A percentile compares a stretch with the other conserved stretches of the same genome.
phyloP scores from a whole-genome alignment of 2,797 vertebrate species.

The Choloepus didactylus region DNA sequence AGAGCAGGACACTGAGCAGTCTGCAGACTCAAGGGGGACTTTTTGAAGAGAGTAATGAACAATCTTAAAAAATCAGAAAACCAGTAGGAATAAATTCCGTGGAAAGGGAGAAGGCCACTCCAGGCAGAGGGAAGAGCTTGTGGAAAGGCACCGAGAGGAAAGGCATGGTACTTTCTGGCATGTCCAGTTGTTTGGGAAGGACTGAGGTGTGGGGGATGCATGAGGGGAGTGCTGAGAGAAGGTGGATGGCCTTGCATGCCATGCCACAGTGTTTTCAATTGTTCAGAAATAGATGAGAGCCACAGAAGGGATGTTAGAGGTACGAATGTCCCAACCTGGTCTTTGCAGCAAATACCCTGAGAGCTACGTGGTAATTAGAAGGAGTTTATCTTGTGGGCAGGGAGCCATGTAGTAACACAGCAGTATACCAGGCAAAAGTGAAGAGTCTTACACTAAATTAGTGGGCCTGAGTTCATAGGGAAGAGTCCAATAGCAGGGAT shows the following conservation, averaged over 20 bases:
- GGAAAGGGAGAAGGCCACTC: neutral
- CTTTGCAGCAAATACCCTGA: neutral
- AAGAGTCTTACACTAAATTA: neutral
- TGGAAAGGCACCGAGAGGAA: neutral
- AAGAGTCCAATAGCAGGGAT: neutral
- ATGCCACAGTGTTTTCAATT: neutral
- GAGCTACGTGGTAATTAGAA: neutral
- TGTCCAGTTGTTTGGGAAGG: neutral
- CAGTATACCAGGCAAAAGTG: neutral
- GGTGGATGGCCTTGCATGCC: fast-evolving
- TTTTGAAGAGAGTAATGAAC: neutral
- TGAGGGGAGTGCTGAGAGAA: neutral
- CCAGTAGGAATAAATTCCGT: neutral
- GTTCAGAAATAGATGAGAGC: neutral
- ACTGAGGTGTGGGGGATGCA: neutral
- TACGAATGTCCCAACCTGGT: neutral
- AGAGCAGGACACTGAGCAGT: neutral
- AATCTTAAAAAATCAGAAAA: neutral
- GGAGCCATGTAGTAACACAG: neutral
- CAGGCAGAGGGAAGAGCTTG: neutral
- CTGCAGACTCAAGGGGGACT: neutral
- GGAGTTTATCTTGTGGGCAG: conserved; percentile 5
- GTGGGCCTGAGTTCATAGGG: neutral
- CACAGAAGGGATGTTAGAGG: neutral
- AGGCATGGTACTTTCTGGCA: neutral